Percentiles rank a stretch among this genome's conserved stretches.
Conservation (phyloP, 2,888 invertebrate genomes). For the Lysandra bellargus region DNA sequence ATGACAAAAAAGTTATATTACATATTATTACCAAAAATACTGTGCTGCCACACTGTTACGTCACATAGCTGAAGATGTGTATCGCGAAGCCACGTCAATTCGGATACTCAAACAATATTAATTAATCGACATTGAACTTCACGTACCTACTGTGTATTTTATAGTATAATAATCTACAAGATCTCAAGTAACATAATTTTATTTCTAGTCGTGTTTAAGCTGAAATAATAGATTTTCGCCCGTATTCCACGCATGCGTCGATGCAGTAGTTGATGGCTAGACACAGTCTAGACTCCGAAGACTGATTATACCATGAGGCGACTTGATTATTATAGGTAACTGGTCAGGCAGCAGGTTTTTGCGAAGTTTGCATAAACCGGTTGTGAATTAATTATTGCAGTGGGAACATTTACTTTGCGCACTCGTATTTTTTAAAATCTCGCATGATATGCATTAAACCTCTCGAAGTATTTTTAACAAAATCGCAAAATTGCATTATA, state of each 20-base stretch:
- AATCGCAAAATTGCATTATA: background rate
- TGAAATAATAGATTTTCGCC: constrained; percentile 19
- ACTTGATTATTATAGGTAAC: background rate
- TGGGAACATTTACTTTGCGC: background rate
- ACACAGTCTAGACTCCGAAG: constrained; percentile 24
- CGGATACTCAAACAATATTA: background rate
- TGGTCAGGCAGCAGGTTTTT: constrained; percentile 17
- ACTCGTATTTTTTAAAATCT: background rate
- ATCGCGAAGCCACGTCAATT: background rate
- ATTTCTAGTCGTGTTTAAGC: background rate
- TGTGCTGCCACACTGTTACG: background rate
- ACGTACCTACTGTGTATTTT: background rate
- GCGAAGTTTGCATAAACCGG: constrained; percentile 25
- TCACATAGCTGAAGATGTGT: constrained; percentile 12
- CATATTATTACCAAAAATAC: background rate
- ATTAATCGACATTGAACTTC: background rate
- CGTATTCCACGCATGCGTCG: constrained; percentile 23
- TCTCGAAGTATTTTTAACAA: background rate
- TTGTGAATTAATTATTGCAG: constrained; percentile 15
- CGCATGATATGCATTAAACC: background rate
- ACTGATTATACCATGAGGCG: background rate
- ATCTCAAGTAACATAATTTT: background rate
- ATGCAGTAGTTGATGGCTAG: constrained; percentile 17
- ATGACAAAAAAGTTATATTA: background rate
- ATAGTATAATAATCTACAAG: background rate